Evolutionary conservation across 2,113 vertebrate species (phyloP), one percentile per base, ranked within the genome.

Genomic region (Halcyon malimbica): DNA sequence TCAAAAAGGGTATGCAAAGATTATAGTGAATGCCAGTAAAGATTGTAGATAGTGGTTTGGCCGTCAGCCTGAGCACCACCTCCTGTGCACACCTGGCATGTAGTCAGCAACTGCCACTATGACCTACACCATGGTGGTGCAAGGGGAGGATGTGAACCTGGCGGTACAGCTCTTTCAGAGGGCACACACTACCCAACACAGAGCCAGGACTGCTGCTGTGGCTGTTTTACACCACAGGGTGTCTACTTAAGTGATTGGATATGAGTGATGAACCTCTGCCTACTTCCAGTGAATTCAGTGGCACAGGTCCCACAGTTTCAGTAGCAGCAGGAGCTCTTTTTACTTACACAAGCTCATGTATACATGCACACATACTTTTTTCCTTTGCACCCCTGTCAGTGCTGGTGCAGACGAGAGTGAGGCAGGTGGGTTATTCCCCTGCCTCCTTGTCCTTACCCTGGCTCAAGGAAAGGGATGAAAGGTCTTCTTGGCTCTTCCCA

Each of bases 321-420:
- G 24, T 56, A 60, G 51, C 48, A 62, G 59, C 31, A 50, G 23
- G 7, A 5, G 6, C 39, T 51, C 35, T 57, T 60, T 81, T 44
- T 23, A 23, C 13, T 65, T 14, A 9, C 53, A 16, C 13, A 16
- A 60, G 28, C 8, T 23, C 2, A 0, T 64, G 31, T 2, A 0
- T 82, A 31, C 1, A 0, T 37, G 50, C 42, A 42, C 8, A 5
- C 33, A 11, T 29, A 24, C 35, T 21, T 54, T 75, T 83, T 18
- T 9, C 17, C 24, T 59, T 50, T 35, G 53, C 41, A 35, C 18
- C 18, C 10, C 41, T 84, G 50, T 13, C 28, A 69, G 16, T 50
- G 69, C 23, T 1, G 0, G 37, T 24, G 50, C 33, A 70, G 57
- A 64, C 46, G 17, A 31, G 10, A 57, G 12, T 0, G 1, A 76